phyloP scores from a whole-genome alignment of 2,113 vertebrate genomes.

The Dasyprocta punctata region DNA sequence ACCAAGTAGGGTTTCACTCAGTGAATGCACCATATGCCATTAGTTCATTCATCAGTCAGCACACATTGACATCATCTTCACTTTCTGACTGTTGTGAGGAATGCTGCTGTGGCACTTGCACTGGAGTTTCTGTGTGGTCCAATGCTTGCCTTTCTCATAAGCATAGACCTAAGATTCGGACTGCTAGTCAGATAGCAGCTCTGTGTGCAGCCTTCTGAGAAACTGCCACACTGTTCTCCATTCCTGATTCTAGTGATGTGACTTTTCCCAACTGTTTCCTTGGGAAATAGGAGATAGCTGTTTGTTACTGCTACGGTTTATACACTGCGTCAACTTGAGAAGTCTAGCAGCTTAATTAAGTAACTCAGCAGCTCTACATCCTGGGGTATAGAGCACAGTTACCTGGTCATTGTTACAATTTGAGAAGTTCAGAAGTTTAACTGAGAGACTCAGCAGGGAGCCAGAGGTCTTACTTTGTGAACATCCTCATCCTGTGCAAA shows the following conservation, averaged over 20 bases:
- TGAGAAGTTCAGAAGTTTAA: too few relatives aligned
- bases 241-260: not conserved
- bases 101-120: not conserved
- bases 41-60: not conserved
- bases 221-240: not conserved
- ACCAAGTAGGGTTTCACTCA: not conserved
- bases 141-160: not conserved
- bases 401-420: too few relatives aligned
- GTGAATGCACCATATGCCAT: not conserved
- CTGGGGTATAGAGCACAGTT: too few relatives aligned
- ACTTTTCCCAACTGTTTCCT: not conserved
- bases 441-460: too few relatives aligned
- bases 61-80: not conserved
- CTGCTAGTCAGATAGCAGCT: not conserved
- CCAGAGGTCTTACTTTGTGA: too few relatives aligned
- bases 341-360: too few relatives aligned
- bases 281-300: not conserved
- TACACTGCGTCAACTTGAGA: too few relatives aligned
- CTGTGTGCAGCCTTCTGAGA: not conserved
- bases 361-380: too few relatives aligned
- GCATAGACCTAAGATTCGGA: not conserved
- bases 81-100: not conserved
- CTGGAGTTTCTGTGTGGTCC: not conserved
- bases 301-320: too few relatives aligned
- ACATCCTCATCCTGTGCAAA: too few relatives aligned